A percentile compares a stretch with the other conserved stretches of the same genome.
Evolutionary conservation across 2,797 vertebrate species (phyloP).

Genomic region (Cynodonichthys magdalenae): DNA sequence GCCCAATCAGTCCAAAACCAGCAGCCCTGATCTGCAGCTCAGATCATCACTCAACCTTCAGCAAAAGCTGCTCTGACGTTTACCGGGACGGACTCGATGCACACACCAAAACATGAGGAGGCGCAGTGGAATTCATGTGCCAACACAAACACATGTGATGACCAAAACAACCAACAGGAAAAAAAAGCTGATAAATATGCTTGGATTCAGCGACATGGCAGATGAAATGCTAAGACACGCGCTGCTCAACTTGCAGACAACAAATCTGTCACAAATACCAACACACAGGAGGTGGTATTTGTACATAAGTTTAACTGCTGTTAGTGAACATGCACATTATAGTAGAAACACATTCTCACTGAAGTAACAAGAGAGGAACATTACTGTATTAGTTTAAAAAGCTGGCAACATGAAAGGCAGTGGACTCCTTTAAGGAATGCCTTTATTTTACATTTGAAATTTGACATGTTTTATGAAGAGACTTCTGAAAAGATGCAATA

Average conservation of each 20-base stretch:
- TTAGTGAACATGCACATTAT: neutral
- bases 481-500: no score
- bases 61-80: constrained; percentile 25
- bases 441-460: no score
- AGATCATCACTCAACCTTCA: constrained; percentile 47
- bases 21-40: constrained; percentile 43
- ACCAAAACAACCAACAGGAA: constrained; percentile 17
- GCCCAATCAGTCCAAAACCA: constrained; percentile 51
- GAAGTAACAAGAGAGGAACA: constrained; percentile 8
- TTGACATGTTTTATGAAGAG: no score
- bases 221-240: constrained; percentile 16
- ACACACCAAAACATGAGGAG: neutral
- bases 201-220: constrained; percentile 26
- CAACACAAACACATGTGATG: constrained; percentile 27
- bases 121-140: constrained; percentile 1
- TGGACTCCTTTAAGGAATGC: no score
- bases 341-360: constrained; percentile 4
- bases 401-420: no score
- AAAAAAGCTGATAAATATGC: constrained; percentile 1
- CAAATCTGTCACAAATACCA: constrained; percentile 43
- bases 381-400: no score
- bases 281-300: constrained; percentile 41
- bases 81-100: constrained; percentile 9
- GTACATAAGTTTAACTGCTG: constrained; percentile 26
- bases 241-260: constrained; percentile 25